Conservation (phyloP, 1,140 invertebrate genomes). For the Papilio glaucus region DNA sequence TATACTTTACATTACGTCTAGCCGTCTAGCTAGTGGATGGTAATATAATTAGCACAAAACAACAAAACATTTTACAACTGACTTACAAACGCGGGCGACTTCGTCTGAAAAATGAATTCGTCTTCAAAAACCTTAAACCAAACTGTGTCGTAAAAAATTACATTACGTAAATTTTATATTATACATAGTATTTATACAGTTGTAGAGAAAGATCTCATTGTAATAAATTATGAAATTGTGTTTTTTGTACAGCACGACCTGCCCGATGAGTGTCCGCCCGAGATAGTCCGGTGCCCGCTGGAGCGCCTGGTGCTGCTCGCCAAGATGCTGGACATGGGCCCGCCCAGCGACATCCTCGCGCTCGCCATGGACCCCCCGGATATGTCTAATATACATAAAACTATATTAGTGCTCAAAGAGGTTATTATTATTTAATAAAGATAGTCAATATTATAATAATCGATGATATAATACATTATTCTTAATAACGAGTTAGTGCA, state of each 20-base stretch:
- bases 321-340: conserved; percentile 93
- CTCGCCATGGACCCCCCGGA: conserved; percentile 95
- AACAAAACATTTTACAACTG: no score
- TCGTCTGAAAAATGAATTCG: no score
- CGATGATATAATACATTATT: no score
- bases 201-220: no score
- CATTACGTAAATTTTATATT: not conserved
- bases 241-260: conserved; percentile 72
- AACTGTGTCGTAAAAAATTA: not conserved
- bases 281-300: conserved; percentile 92
- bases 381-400: conserved; percentile 90
- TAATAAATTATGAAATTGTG: no score
- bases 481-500: no score
- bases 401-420: conserved; percentile 94
- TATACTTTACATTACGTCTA: not conserved
- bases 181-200: no score
- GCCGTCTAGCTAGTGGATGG: no score
- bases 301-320: conserved; percentile 92
- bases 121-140: no score
- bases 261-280: conserved; percentile 86
- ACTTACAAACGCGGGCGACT: no score
- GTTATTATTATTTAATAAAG: conserved; percentile 67
- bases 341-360: conserved; percentile 92
- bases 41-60: no score
- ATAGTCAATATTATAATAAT: no score